Conservation (phyloP, 2,888 invertebrate genomes). For the Arrhopalites spinosus region DNA sequence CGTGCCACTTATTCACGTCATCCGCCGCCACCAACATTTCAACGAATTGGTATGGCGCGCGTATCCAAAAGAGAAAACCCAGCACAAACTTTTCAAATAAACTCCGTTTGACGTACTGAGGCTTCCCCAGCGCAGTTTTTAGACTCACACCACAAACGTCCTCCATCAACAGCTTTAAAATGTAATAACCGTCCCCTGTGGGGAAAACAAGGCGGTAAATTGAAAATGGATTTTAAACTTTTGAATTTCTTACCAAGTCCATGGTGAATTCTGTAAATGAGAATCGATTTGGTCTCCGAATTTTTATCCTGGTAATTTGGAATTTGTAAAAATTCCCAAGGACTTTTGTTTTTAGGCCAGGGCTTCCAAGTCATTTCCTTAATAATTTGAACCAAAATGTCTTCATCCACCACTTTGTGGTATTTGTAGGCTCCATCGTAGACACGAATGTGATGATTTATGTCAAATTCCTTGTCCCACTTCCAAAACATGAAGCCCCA, state of each 20-base stretch:
- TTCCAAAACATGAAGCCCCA: constrained; percentile 43
- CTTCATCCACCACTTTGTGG: constrained; percentile 13
- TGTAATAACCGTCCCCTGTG: constrained; percentile 39
- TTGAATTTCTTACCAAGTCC: constrained; percentile 19
- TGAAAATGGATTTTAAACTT: too few species aligned
- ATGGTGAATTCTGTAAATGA: constrained; percentile 42
- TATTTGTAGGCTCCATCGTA: constrained; percentile 31
- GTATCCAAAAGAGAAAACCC: constrained; percentile 35
- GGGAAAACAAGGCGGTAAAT: too few species aligned
- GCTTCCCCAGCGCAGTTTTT: constrained; percentile 28
- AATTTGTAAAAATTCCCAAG: constrained; percentile 45
- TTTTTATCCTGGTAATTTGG: constrained; percentile 28
- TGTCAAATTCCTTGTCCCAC: constrained; percentile 40
- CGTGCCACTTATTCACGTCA: constrained; percentile 41
- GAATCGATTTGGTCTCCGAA: constrained; percentile 28
- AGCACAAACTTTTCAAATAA: constrained; percentile 13
- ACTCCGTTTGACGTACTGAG: constrained; percentile 26
- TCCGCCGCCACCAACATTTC: constrained; percentile 33
- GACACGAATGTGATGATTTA: constrained; percentile 35
- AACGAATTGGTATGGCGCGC: constrained; percentile 39
- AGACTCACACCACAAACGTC: constrained; percentile 36
- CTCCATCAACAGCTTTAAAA: constrained; percentile 39
- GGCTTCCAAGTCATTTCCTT: constrained; percentile 43
- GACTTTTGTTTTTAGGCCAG: constrained; percentile 34
- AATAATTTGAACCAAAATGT: constrained; percentile 30